Base-by-base conservation (phyloP, 2,797 vertebrate genomes). In the Xenentodon cancila region DNA sequence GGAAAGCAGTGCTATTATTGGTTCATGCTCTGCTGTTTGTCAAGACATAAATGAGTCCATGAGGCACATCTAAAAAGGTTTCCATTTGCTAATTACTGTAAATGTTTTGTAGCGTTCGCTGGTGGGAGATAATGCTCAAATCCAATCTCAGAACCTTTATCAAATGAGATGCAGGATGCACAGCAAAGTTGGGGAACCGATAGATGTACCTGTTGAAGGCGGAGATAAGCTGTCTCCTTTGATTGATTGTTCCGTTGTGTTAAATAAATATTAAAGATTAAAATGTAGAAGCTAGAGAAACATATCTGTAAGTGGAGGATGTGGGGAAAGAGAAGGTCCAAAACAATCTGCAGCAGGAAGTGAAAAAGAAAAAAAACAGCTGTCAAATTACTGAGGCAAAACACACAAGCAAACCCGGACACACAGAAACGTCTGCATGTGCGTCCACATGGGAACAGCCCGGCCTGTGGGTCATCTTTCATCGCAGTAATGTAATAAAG, bases 401-500 rank as follows among this genome's bases (percentile, higher is more conserved):
- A 60, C 40, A 57, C 8, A 49, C 44, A 62, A 30, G 52, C 32
- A 53, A 45, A 11, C 20, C 13, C 16, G 21, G 21, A 18, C 49
- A 57, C 13, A 46, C 20, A 1, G 46, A 13, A 20, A 43, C 27
- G n/a, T 5, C 1, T 53, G 27, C 4, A 7, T 62, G 25, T 47
- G 55, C 47, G 17, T 66, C 27, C 59, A 2, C 13, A 16, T 51
- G 17, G 68, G 44, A 20, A 15, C 58, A 57, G 45, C 20, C 19
- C 3, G 25, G 19, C 48, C 71, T 66, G 52, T 18, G 30, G 60
- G 46, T 61, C 46, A 56, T 60, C 54, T 55, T 82, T 85, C 67
- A 51, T 86, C 68, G 83, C 55, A 50, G 42, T 71, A 63, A 73
- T 72, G 69, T 67, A 67, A 76, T 75, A 67, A 59, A 52, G 18